Evolutionary conservation across 2,888 invertebrate species (phyloP).

Genomic region (Teinopalpus imperialis): DNA sequence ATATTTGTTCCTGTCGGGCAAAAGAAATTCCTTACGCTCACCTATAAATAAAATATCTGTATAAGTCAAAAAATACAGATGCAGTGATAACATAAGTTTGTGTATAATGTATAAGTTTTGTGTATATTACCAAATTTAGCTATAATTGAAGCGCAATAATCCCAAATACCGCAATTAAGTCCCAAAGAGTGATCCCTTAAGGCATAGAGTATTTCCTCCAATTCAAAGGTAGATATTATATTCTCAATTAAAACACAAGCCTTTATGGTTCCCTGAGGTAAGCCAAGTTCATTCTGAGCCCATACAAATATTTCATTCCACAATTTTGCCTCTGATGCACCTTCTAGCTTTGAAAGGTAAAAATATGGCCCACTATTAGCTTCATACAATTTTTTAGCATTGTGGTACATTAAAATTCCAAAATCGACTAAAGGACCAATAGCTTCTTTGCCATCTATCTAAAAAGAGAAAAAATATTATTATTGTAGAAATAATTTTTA

Average conservation of each 20-base stretch:
- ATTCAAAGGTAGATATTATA: conserved; percentile 85
- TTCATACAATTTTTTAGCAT: conserved; percentile 75
- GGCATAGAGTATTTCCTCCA: conserved; percentile 86
- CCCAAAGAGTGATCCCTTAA: conserved; percentile 85
- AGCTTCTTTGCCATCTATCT: conserved; percentile 83
- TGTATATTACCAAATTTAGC: conserved; percentile 80
- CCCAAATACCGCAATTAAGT: conserved; percentile 89
- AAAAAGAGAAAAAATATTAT: too few relatives aligned
- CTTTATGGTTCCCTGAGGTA: conserved; percentile 85
- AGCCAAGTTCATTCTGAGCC: conserved; percentile 76
- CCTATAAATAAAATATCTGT: conserved; percentile 62
- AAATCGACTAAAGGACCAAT: conserved; percentile 87
- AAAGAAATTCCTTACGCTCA: conserved; percentile 78
- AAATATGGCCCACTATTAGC: conserved; percentile 85
- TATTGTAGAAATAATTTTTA: too few relatives aligned
- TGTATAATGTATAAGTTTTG: too few relatives aligned
- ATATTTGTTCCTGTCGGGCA: conserved; percentile 86
- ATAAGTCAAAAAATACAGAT: too few relatives aligned
- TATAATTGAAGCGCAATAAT: conserved; percentile 86
- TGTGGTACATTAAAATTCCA: conserved; percentile 85
- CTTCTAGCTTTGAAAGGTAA: conserved; percentile 87
- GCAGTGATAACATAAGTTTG: too few relatives aligned
- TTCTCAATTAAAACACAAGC: conserved; percentile 88
- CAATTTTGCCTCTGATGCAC: conserved; percentile 83
- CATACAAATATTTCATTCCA: conserved; percentile 88